These are phyloP conservation scores for Erebia palarica DNA, from an alignment of 2,888 invertebrate genomes.

Conservation along the genomic window DNA sequence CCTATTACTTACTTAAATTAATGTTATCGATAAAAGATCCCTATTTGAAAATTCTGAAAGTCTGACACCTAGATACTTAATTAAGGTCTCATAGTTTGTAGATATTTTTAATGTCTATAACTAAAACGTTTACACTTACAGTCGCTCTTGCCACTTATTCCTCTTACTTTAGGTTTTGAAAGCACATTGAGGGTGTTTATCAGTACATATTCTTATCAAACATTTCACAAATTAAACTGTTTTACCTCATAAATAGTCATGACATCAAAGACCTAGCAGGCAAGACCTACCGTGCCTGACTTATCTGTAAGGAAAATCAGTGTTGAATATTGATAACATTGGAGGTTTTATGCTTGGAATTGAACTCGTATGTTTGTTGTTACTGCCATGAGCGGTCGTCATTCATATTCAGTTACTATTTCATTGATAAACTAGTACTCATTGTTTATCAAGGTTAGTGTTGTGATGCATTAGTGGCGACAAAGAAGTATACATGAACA, in stretches of 20 bases:
- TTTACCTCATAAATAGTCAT: constrained; percentile 3
- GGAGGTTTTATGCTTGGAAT: constrained; percentile 1
- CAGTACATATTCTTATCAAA: background rate
- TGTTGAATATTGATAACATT: constrained; percentile 16
- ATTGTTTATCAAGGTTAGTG: constrained; percentile 56
- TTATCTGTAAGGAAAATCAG: constrained; percentile 18
- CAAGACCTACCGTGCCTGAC: background rate
- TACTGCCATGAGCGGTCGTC: constrained; percentile 46
- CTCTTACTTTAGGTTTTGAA: no score
- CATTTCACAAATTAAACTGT: background rate
- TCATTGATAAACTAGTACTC: constrained; percentile 56
- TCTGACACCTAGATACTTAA: background rate
- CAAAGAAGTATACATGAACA: background rate
- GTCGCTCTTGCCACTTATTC: no score
- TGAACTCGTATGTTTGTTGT: constrained; percentile 1
- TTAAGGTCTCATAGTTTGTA: background rate
- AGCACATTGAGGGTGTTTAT: no score
- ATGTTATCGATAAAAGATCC: background rate
- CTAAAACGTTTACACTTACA: no score
- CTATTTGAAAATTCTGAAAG: background rate
- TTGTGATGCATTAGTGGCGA: constrained; percentile 37
- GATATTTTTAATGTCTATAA: background rate
- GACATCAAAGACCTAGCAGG: constrained; percentile 2
- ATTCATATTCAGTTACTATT: constrained; percentile 60
- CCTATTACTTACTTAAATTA: background rate